Evolutionary conservation across 2,113 vertebrate species (phyloP).

Genomic region (Callithrix jacchus): DNA sequence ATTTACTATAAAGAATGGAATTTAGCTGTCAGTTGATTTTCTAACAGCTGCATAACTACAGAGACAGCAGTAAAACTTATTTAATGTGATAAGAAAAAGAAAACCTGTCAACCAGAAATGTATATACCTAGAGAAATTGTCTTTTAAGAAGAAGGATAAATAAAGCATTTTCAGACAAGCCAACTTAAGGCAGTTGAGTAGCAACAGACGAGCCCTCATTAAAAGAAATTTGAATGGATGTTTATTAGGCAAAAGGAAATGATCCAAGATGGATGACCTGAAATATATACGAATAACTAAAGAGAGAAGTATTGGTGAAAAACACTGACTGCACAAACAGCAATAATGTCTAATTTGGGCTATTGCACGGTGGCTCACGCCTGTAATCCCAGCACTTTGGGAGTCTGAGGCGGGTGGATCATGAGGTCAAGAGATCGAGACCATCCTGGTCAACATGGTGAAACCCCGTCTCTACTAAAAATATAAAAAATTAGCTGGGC

Average conservation of each 20-base stretch:
- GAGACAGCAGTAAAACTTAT: neutral
- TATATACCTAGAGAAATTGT: neutral
- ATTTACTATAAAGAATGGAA: neutral
- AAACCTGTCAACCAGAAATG: neutral
- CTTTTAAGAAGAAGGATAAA: neutral
- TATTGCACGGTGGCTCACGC: no score
- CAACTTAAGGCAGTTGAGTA: neutral
- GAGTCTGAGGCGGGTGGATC: no score
- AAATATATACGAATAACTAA: neutral
- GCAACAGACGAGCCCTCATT: neutral
- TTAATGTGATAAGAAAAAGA: neutral
- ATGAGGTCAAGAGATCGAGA: no score
- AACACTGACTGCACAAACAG: neutral
- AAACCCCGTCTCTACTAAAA: no score
- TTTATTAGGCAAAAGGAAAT: slow-evolving; percentile 11
- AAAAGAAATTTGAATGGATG: neutral
- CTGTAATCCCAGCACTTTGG: no score
- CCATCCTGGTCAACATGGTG: no score
- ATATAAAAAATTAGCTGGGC: no score
- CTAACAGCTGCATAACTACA: neutral
- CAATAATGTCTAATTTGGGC: neutral
- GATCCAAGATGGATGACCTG: neutral
- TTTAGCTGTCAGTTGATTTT: neutral
- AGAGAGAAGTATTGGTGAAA: neutral
- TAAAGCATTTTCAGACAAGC: neutral